Conservation (phyloP, 2,888 invertebrate species). For the Brachylomia viminalis region DNA sequence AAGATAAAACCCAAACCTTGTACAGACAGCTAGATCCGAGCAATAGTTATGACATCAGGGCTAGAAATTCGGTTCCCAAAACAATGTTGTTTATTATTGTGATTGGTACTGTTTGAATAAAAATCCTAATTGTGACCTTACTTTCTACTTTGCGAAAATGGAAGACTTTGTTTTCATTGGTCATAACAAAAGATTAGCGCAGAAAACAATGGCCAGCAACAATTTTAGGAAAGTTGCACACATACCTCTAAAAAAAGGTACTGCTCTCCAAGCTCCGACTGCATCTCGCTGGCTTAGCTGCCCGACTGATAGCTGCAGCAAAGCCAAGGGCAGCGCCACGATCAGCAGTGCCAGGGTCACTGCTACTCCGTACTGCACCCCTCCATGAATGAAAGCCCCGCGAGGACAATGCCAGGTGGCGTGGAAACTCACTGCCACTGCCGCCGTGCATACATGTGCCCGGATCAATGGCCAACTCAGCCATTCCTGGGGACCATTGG, state of each 20-base stretch:
- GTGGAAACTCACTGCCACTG: conserved; percentile 90
- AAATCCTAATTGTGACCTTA: not conserved
- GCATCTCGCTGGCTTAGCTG: conserved; percentile 92
- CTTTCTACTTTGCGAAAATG: not conserved
- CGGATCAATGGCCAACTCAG: conserved; percentile 77
- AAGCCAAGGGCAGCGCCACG: conserved; percentile 90
- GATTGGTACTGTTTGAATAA: not conserved
- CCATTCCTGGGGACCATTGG: conserved; percentile 69
- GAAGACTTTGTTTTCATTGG: not conserved
- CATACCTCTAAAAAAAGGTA: conserved; percentile 92
- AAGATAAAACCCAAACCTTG: not conserved
- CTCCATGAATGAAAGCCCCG: conserved; percentile 85
- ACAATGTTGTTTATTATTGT: not conserved
- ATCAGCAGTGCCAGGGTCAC: conserved; percentile 86
- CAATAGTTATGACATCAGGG: not conserved
- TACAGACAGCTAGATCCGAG: too few relatives aligned
- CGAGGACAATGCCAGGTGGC: conserved; percentile 91
- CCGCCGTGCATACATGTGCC: conserved; percentile 87
- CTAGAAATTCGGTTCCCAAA: too few relatives aligned
- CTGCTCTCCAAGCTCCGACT: conserved; percentile 92
- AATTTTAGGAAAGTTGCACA: not conserved
- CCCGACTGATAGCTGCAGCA: conserved; percentile 91
- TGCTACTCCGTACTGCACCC: conserved; percentile 89
- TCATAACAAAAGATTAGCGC: not conserved
- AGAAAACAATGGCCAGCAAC: not conserved